Base-by-base conservation (phyloP, 2,113 vertebrate genomes). In the Rostratula benghalensis region DNA sequence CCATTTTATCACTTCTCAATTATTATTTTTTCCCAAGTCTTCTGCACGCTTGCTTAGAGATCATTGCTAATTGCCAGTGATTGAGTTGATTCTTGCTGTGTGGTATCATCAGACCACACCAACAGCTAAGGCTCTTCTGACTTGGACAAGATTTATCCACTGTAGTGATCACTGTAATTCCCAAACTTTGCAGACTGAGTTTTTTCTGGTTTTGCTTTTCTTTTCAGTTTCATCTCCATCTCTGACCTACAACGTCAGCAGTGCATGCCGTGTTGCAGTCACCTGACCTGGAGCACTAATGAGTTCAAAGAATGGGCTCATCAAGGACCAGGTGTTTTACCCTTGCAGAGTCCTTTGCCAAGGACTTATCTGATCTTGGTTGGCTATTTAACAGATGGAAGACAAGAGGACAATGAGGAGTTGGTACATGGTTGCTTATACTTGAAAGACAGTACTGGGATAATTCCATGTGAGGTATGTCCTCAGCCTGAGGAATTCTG, bases 361-460 rank as follows among this genome's bases (percentile, higher is more conserved):
- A 97, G 98, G 28, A 96, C 98, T 73, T 98, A 97, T 79, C 92
- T 99, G 61, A 93, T 99, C 57, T 98, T 99, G 84, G 97, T 99
- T 96, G 98, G 98, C 85, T 98, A 92, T 65, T 92, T 99, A 90
- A 97, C 70, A 69, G 97, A 97, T 45, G 60, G 89, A 88, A 93
- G 35, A n/a, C 92, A 86, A 28, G 93, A 94, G n/a, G 89, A 45
- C 28, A 69, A 94, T 37, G 93, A 95, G 14, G n/a, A 83, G 39
- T 7, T 88, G 90, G 82, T 89, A 64, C 97, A 95, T 11, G 98
- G 98, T 33, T 98, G 93, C 24, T 96, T 98, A 12, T 98, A 97
- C 1, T 65, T 99, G 90, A 98, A 39, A 33, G 98, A 99, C 39
- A 69, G 61, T 41, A 98, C 97, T 17, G 98, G 98, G 43, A 97